phyloP scores from a whole-genome alignment of 2,113 vertebrate species.

The Oostethus manadensis region DNA sequence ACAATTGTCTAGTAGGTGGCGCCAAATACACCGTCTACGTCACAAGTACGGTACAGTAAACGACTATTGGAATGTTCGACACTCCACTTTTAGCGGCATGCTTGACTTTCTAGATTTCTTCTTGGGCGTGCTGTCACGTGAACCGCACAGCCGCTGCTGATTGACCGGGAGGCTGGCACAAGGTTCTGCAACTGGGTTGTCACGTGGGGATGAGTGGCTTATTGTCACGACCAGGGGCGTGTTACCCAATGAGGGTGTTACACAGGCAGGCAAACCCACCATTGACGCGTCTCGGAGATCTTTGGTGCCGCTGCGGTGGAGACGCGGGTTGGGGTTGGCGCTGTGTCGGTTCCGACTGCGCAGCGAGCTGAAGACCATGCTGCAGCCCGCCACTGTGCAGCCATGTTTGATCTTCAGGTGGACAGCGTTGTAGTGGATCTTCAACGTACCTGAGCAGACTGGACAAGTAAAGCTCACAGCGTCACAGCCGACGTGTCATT shows the following conservation, averaged over 20 bases:
- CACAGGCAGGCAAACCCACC: neutral
- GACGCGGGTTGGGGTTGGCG: constrained; percentile 90
- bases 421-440: constrained; percentile 96
- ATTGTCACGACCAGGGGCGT: neutral
- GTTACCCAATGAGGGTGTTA: neutral
- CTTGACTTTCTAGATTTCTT: constrained; percentile 93
- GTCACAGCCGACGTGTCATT: neutral
- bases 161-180: constrained; percentile 43
- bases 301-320: constrained; percentile 44
- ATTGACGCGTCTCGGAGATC: constrained; percentile 7
- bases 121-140: constrained; percentile 72
- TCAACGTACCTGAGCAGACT: constrained; percentile 75
- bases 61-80: neutral
- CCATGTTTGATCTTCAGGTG: constrained; percentile 94
- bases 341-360: constrained; percentile 94
- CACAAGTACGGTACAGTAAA: too few species aligned
- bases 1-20: neutral
- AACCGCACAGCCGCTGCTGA: constrained; percentile 56
- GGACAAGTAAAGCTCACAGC: neutral
- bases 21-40: neutral
- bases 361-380: constrained; percentile 94
- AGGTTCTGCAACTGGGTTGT: too few species aligned
- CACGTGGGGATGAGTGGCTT: neutral
- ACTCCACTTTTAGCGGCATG: constrained; percentile 89
- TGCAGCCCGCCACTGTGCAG: constrained; percentile 89